Percentiles rank a stretch among this genome's conserved stretches.
phyloP scores from a whole-genome alignment of 2,797 vertebrate species.

The Meda fulgida region DNA sequence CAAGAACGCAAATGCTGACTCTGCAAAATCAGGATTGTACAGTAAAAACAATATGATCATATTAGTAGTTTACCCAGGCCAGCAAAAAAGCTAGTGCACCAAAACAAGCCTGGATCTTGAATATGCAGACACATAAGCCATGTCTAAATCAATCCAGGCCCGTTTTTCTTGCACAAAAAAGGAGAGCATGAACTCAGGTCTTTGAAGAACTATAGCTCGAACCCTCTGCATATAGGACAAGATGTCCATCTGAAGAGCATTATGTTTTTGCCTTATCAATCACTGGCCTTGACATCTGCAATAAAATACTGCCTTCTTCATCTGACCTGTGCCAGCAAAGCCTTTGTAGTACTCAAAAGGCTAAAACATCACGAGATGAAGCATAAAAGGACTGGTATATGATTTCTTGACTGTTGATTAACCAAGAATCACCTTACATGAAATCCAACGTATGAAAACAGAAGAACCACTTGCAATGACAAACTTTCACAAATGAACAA shows the following conservation, averaged over 20 bases:
- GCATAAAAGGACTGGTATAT: constrained; percentile 1
- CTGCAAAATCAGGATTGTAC: too few species aligned
- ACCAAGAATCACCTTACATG: not conserved
- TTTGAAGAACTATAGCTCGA: constrained; percentile 23
- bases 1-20: too few species aligned
- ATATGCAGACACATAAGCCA: not conserved
- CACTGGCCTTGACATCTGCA: constrained; percentile 48
- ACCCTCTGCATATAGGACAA: not conserved
- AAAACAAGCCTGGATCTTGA: not conserved
- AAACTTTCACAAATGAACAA: not conserved
- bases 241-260: constrained; percentile 49
- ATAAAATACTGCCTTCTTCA: constrained; percentile 37
- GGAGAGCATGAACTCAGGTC: not conserved
- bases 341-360: constrained; percentile 16
- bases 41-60: not conserved
- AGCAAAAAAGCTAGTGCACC: not conserved
- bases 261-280: constrained; percentile 13
- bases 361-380: constrained; percentile 2
- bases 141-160: constrained; percentile 35
- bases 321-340: not conserved
- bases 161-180: not conserved
- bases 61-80: not conserved
- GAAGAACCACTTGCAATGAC: not conserved
- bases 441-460: not conserved
- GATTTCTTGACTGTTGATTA: constrained; percentile 5